Base-by-base conservation (phyloP, 1,140 invertebrate species). In the Tenebrio molitor region DNA sequence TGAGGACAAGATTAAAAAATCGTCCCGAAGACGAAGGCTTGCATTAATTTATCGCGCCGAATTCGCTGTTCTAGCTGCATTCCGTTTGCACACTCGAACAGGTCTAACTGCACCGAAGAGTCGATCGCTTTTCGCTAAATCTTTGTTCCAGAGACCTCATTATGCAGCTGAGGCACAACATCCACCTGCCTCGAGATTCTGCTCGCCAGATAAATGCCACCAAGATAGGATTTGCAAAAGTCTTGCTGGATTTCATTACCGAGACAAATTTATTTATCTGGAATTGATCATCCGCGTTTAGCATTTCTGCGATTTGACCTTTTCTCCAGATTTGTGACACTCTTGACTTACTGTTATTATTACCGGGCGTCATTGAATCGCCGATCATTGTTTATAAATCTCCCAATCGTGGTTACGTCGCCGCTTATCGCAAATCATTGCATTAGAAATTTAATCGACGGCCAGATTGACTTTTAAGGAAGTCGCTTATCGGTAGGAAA, bases 301-400 rank as follows among this genome's bases (percentile, higher is more conserved):
- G n/a, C n/a, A n/a, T n/a, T n/a, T n/a, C n/a, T n/a, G n/a, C n/a
- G n/a, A 33, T 50, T 68, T 46, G 65, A 68, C 39, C 39, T 68
- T 46, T 46, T 68, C 1, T 34, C 14, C 17, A 3, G 29, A n/a
- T 41, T 50, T 46, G 12, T 68, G 39, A 68, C 36, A 44, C n/a
- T 41, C 17, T 29, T 67, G 23, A 41, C 4, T 41, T 42, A 67
- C 50, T 50, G 41, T 50, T 46, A 46, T 68, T 68, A 68, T 46
- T 68, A 68, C 65, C 15, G 42, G 65, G n/a, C 41, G 65, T 29
- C 65, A 68, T 68, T 68, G 65, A 68, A 46, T 46, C 33, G 21
- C 33, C 29, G 65, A 68, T 68, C 8, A 66, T 66, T 66, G 64
- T 66, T 44, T 44, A 66, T 66, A 44, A 66, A 44, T 41, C 36